These are phyloP conservation scores for Aphelenchoides avenae DNA, from an alignment of 1,140 invertebrate genomes.

Conservation along the genomic window DNA sequence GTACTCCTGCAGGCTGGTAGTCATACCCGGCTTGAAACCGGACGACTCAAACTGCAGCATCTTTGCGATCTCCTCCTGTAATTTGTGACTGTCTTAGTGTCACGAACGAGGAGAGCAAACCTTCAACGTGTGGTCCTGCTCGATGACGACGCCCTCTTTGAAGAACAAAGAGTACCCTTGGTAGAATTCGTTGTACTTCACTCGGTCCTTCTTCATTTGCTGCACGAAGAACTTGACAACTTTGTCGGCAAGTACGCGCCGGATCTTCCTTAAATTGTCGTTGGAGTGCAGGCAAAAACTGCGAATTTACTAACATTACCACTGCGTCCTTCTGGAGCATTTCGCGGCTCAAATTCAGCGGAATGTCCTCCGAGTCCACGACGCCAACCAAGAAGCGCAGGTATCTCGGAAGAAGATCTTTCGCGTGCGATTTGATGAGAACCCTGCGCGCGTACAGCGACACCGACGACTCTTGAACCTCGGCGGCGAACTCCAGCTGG, in stretches of 20 bases:
- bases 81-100: constrained; percentile 22
- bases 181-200: constrained; percentile 80
- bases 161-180: constrained; percentile 85
- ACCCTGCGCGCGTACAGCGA: constrained; percentile 71
- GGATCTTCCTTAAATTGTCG: constrained; percentile 69
- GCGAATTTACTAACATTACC: constrained; percentile 69
- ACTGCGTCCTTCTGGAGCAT: constrained; percentile 85
- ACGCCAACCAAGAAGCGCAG: constrained; percentile 69
- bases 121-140: constrained; percentile 9
- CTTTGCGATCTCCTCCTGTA: constrained; percentile 82
- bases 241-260: constrained; percentile 76
- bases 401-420: constrained; percentile 42
- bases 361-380: constrained; percentile 95
- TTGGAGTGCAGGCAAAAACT: not conserved
- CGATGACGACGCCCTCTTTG: constrained; percentile 58
- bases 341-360: constrained; percentile 89
- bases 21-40: constrained; percentile 68
- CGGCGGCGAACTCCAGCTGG: constrained; percentile 81
- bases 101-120: constrained; percentile 13
- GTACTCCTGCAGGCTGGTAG: constrained; percentile 80
- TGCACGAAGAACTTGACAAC: constrained; percentile 81
- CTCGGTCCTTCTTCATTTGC: constrained; percentile 75
- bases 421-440: constrained; percentile 47
- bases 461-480: constrained; percentile 72
- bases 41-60: constrained; percentile 88